Evolutionary conservation across 2,888 invertebrate genomes (phyloP).

Genomic region (Cancer borealis): DNA sequence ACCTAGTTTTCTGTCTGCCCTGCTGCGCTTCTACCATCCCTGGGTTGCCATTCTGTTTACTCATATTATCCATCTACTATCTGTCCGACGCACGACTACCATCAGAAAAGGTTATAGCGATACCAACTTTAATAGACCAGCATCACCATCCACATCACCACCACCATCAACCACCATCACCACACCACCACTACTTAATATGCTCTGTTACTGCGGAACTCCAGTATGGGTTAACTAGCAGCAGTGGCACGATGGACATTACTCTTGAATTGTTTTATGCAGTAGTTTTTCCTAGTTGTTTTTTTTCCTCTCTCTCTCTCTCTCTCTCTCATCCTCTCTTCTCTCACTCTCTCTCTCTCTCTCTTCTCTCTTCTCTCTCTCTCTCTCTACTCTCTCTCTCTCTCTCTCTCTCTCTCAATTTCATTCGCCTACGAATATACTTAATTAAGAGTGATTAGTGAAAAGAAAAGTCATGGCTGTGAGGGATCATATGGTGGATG

Average conservation of each 20-base stretch:
- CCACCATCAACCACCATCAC: not conserved
- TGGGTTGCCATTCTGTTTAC: too few relatives aligned
- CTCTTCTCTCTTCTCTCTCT: not conserved
- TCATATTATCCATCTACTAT: too few relatives aligned
- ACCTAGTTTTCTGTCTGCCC: too few relatives aligned
- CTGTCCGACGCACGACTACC: too few relatives aligned
- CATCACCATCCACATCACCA: not conserved
- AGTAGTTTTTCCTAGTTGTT: not conserved
- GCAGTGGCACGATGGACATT: too few relatives aligned
- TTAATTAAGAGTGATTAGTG: too few relatives aligned
- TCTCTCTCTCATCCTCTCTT: not conserved
- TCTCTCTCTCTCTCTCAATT: not conserved
- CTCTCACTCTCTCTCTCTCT: not conserved
- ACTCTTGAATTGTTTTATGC: not conserved
- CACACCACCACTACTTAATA: not conserved
- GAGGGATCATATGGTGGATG: too few relatives aligned
- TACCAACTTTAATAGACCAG: too few relatives aligned
- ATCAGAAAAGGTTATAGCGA: too few relatives aligned
- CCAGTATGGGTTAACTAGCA: not conserved
- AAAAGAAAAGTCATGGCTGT: too few relatives aligned
- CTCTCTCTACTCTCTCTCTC: not conserved
- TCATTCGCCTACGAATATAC: too few relatives aligned
- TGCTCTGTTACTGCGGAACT: not conserved
- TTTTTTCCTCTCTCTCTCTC: not conserved
- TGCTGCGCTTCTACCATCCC: too few relatives aligned